Evolutionary conservation across 2,113 vertebrate genomes (phyloP).

Genomic region (Potamarius usumacintae): DNA sequence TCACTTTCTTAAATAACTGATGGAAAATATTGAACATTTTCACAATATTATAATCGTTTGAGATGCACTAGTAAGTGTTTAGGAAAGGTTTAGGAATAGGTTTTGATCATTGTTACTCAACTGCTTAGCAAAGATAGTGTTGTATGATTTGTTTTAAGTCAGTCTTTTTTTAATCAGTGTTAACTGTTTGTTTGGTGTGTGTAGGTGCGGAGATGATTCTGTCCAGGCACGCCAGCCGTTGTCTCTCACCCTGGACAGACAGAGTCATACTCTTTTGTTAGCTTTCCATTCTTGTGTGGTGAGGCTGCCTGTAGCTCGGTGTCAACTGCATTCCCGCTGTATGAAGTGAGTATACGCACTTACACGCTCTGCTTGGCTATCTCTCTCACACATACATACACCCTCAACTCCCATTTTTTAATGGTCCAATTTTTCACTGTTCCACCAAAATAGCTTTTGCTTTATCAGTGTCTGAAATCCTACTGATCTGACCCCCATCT

Average conservation of each 20-base stretch:
- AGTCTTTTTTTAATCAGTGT: neutral
- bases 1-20: too few relatives aligned
- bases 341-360: slow-evolving; percentile 83
- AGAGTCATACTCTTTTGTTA: slow-evolving; percentile 82
- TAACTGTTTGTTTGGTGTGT: slow-evolving; percentile 26
- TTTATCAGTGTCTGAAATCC: slow-evolving; percentile 31
- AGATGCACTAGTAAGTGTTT: neutral
- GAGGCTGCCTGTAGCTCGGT: slow-evolving; percentile 86
- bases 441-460: slow-evolving; percentile 11
- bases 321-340: slow-evolving; percentile 89
- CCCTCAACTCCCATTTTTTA: slow-evolving; percentile 5
- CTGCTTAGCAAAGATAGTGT: neutral
- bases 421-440: slow-evolving; percentile 15
- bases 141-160: neutral
- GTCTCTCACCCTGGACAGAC: slow-evolving; percentile 85
- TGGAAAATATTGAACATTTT: too few relatives aligned
- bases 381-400: slow-evolving; percentile 16
- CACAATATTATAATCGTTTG: too few relatives aligned
- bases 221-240: slow-evolving; percentile 80
- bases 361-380: neutral
- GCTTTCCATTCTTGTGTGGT: slow-evolving; percentile 90
- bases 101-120: neutral
- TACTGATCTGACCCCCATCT: slow-evolving; percentile 4
- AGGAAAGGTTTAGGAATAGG: neutral
- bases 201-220: slow-evolving; percentile 81